Percentiles rank a stretch among this genome's conserved stretches.
Conservation (phyloP, 2,113 vertebrate genomes). For the Eurypyga helias region DNA sequence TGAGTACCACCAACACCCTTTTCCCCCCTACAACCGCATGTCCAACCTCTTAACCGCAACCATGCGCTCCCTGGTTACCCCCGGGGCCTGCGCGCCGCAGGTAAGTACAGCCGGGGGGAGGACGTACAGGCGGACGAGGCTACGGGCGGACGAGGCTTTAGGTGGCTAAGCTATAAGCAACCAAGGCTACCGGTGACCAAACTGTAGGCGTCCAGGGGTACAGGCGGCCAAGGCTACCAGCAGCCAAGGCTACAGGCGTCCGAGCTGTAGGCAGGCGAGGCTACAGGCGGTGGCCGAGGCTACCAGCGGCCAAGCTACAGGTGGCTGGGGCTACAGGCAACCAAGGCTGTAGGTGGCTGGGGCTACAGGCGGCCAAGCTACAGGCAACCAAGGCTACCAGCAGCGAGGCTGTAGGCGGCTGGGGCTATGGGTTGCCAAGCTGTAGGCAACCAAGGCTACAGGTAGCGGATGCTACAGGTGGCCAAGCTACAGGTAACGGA, state of each 20-base stretch:
- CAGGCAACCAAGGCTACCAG: background rate
- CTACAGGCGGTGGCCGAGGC: background rate
- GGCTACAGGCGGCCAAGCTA: too few relatives aligned
- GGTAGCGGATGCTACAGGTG: background rate
- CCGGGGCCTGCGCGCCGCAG: background rate
- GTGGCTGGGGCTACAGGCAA: background rate
- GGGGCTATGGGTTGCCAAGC: background rate
- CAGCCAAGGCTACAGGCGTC: background rate
- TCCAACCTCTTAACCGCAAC: background rate
- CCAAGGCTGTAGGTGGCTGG: background rate
- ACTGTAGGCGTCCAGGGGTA: background rate
- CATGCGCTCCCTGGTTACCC: background rate
- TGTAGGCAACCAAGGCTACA: background rate
- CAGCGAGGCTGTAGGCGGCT: background rate
- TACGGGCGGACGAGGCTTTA: background rate
- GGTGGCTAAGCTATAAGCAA: background rate
- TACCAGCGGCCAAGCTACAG: background rate
- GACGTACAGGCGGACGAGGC: background rate
- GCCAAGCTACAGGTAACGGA: fast-evolving
- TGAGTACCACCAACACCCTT: constrained; percentile 73
- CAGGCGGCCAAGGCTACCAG: background rate
- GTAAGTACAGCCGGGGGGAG: background rate
- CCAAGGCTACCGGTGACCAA: background rate
- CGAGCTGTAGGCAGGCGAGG: background rate
- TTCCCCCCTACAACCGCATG: background rate